These are phyloP conservation scores for Atta texana DNA, from an alignment of 1,140 invertebrate species.

Conservation along the genomic window DNA sequence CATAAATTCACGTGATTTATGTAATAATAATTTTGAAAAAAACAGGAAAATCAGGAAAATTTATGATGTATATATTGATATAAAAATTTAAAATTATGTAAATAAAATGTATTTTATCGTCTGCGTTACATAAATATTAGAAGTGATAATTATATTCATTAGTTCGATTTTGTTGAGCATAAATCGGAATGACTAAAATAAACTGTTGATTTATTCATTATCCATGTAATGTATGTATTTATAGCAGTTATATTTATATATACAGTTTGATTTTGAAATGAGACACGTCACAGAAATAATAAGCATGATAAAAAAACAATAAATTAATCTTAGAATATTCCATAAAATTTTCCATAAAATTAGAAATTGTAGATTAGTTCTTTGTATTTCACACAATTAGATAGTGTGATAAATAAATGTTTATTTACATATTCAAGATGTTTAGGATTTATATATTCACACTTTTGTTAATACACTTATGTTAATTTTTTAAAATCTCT, in stretches of 20 bases:
- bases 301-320: background rate
- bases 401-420: background rate
- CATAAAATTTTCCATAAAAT: background rate
- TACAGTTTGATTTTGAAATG: background rate
- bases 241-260: background rate
- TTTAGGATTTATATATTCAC: background rate
- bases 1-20: background rate
- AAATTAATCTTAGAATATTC: background rate
- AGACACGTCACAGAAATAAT: background rate
- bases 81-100: background rate
- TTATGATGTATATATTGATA: background rate
- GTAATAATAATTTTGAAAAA: conserved; percentile 22
- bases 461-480: background rate
- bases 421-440: background rate
- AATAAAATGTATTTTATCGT: conserved; percentile 7
- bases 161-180: background rate
- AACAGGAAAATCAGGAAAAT: background rate
- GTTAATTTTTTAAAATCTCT: background rate
- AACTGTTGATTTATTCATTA: background rate
- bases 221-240: background rate
- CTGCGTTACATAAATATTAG: background rate
- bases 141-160: conserved; percentile 14
- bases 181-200: background rate
- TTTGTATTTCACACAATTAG: background rate
- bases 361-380: background rate